phyloP scores from a whole-genome alignment of 2,113 vertebrate genomes.

The Aspidoscelis tigris region DNA sequence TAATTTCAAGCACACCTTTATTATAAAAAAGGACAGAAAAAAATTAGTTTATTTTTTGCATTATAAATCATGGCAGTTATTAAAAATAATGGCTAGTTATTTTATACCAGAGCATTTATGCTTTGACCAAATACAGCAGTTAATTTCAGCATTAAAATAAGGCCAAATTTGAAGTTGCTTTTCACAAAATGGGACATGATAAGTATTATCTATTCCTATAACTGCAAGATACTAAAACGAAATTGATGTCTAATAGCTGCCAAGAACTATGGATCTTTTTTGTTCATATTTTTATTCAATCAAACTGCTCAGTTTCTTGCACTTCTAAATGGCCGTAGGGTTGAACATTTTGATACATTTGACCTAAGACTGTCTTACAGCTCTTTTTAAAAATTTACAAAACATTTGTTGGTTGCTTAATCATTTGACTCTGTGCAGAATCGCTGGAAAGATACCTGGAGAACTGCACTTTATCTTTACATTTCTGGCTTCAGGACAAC shows the following conservation, averaged over 20 bases:
- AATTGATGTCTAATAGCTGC: neutral
- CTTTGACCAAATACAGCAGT: neutral
- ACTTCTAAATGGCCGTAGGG: neutral
- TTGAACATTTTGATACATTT: neutral
- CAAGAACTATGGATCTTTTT: neutral
- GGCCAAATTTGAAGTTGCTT: neutral
- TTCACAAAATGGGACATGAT: neutral
- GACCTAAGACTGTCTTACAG: neutral
- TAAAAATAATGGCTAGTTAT: conserved; percentile 42
- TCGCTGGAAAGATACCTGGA: neutral
- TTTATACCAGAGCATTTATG: conserved; percentile 8
- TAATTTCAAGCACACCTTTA: conserved; percentile 70
- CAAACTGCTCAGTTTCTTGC: neutral
- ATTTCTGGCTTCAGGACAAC: neutral
- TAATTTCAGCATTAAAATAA: conserved; percentile 17
- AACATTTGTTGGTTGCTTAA: neutral
- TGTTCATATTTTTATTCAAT: neutral
- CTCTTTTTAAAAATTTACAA: neutral
- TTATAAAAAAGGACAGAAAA: conserved; percentile 76
- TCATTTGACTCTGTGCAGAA: neutral
- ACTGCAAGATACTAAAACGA: conserved; percentile 12
- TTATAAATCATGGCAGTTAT: conserved; percentile 55
- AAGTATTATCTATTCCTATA: neutral
- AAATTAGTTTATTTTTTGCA: conserved; percentile 50
- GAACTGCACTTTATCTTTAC: neutral